A percentile compares a stretch with the other conserved stretches of the same genome.
Conservation (phyloP, 2,113 vertebrate species). For the Rhinichthys klamathensis region DNA sequence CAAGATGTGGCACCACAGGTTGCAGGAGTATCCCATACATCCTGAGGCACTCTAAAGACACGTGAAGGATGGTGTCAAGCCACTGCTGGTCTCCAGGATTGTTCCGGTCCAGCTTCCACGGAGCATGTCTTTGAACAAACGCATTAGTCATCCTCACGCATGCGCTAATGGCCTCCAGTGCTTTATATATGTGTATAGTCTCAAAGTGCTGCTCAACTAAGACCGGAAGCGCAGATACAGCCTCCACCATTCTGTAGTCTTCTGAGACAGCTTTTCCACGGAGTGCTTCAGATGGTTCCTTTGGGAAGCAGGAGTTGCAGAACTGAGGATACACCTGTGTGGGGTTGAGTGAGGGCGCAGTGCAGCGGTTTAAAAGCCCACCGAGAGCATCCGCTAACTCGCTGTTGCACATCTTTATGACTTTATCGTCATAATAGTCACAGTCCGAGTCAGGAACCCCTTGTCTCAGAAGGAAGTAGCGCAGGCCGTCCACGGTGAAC, state of each 20-base stretch:
- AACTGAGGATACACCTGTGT: slow-evolving; percentile 82
- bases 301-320: slow-evolving; percentile 80
- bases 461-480: slow-evolving; percentile 93
- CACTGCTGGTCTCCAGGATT: slow-evolving; percentile 75
- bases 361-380: slow-evolving; percentile 91
- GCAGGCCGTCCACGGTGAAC: slow-evolving; percentile 86
- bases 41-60: slow-evolving; percentile 88
- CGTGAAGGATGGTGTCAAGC: slow-evolving; percentile 86
- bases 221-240: slow-evolving; percentile 74
- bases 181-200: slow-evolving; percentile 85
- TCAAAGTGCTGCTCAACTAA: slow-evolving; percentile 79
- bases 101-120: slow-evolving; percentile 84
- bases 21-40: slow-evolving; percentile 89
- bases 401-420: slow-evolving; percentile 84
- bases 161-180: slow-evolving; percentile 82
- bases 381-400: slow-evolving; percentile 91
- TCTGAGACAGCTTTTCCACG: slow-evolving; percentile 70
- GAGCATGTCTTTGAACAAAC: slow-evolving; percentile 89
- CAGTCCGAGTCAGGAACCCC: slow-evolving; percentile 90
- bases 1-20: slow-evolving; percentile 81
- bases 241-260: slow-evolving; percentile 82
- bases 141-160: slow-evolving; percentile 87
- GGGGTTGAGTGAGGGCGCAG: slow-evolving; percentile 85
- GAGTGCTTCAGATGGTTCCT: not conserved
- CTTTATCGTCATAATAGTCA: slow-evolving; percentile 88